phyloP scores from a whole-genome alignment of 2,113 vertebrate species.

The Gambusia affinis region DNA sequence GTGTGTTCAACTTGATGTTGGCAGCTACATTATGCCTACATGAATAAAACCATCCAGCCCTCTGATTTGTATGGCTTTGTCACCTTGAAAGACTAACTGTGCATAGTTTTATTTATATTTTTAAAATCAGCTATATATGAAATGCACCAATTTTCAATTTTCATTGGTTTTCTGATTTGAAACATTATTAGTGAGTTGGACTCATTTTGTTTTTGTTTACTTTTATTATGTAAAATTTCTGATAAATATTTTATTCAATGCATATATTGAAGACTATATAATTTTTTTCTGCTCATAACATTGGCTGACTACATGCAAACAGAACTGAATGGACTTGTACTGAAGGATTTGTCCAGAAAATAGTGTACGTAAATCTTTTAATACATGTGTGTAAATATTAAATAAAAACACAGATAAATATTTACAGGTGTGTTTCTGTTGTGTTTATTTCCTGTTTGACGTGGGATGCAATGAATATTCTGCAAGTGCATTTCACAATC shows the following conservation, averaged over 20 bases:
- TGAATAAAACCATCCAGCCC: conserved; percentile 18
- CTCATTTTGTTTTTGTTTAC: conserved; percentile 46
- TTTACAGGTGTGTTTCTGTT: conserved; percentile 48
- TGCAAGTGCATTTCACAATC: background rate
- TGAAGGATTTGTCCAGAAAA: conserved; percentile 39
- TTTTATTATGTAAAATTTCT: conserved; percentile 55
- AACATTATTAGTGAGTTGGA: conserved; percentile 22
- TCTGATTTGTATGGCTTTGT: conserved; percentile 26
- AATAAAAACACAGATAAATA: conserved; percentile 69
- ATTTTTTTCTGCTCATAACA: conserved; percentile 6
- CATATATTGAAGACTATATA: conserved; percentile 29
- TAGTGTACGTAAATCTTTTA: conserved; percentile 62
- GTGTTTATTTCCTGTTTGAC: conserved; percentile 45
- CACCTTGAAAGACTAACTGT: background rate
- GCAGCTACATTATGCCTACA: conserved; percentile 43
- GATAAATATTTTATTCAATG: conserved; percentile 55
- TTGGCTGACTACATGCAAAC: conserved; percentile 25
- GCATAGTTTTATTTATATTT: background rate
- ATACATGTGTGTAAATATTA: conserved; percentile 64
- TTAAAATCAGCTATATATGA: background rate
- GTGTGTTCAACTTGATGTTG: conserved; percentile 13
- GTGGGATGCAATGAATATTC: background rate
- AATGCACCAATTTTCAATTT: background rate
- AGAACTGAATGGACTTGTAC: conserved; percentile 14
- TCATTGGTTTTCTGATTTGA: conserved; percentile 13